Evolutionary conservation across 2,797 vertebrate genomes (phyloP).

Genomic region (Mormyrus proboscirostris): DNA sequence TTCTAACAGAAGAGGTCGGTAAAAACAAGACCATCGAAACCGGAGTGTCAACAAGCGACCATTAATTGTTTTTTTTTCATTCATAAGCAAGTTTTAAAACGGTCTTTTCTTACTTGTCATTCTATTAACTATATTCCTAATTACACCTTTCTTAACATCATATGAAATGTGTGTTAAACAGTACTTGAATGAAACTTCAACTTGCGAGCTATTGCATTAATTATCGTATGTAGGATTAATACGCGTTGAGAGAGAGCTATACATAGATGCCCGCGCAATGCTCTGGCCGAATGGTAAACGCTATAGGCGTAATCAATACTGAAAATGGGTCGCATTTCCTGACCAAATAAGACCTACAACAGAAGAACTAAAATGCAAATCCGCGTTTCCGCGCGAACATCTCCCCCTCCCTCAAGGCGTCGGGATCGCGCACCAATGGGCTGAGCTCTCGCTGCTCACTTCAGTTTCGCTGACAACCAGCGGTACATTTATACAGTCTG

Average conservation of each 20-base stretch:
- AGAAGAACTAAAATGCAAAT: neutral
- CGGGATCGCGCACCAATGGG: slow-evolving; percentile 27
- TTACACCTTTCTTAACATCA: neutral
- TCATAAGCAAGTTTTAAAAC: neutral
- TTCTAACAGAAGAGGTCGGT: slow-evolving; percentile 3
- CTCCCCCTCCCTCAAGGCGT: neutral
- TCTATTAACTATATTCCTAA: neutral
- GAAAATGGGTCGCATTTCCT: neutral
- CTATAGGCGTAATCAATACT: neutral
- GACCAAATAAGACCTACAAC: neutral
- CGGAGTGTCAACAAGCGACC: neutral
- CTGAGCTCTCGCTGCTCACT: slow-evolving; percentile 26
- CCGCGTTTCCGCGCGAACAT: neutral
- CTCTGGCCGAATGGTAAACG: neutral
- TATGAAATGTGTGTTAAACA: neutral
- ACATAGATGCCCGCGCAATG: neutral
- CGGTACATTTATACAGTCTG: neutral
- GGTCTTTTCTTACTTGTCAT: neutral
- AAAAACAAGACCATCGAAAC: neutral
- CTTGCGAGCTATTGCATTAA: neutral
- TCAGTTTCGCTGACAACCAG: slow-evolving; percentile 28
- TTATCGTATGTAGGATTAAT: neutral
- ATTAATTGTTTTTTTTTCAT: neutral
- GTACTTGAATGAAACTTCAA: neutral
- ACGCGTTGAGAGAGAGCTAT: neutral